Percentiles rank a stretch among this genome's conserved stretches.
Evolutionary conservation across 1,140 invertebrate species (phyloP).

Genomic region (Conus ventricosus): DNA sequence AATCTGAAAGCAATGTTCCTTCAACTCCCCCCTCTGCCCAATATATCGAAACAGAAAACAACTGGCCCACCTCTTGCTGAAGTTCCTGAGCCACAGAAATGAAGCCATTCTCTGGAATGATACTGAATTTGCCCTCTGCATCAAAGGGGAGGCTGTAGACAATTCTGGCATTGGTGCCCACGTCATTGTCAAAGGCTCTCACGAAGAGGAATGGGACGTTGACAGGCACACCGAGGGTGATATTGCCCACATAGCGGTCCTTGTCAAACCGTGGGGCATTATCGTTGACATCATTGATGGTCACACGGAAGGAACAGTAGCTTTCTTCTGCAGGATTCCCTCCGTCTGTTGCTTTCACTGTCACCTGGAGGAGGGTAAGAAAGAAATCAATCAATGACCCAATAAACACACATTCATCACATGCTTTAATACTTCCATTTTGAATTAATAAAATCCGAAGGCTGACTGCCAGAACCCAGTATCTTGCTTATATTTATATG

Average conservation of each 20-base stretch:
- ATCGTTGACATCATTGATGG: slow-evolving; percentile 91
- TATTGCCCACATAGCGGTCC: background rate
- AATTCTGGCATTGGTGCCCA: slow-evolving; percentile 61
- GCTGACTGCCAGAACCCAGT: no score
- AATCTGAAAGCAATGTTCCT: background rate
- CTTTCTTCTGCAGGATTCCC: slow-evolving; percentile 57
- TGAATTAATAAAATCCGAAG: no score
- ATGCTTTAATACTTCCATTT: no score
- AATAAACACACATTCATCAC: no score
- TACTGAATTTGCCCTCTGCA: slow-evolving; percentile 39
- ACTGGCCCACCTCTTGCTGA: slow-evolving; percentile 18
- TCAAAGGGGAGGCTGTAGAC: slow-evolving; percentile 55
- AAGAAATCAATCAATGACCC: no score
- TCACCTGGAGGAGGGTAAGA: slow-evolving; percentile 47
- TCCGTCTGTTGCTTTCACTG: slow-evolving; percentile 60
- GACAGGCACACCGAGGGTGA: background rate
- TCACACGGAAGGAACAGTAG: slow-evolving; percentile 79
- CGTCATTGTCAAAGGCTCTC: slow-evolving; percentile 63
- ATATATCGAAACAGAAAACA: background rate
- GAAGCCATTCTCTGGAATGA: slow-evolving; percentile 58
- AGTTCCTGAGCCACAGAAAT: slow-evolving; percentile 54
- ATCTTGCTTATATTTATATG: no score
- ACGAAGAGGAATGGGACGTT: slow-evolving; percentile 28
- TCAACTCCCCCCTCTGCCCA: background rate
- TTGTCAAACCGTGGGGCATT: slow-evolving; percentile 88